phyloP scores from a whole-genome alignment of 2,888 invertebrate species.

The Crepidodera aurea region DNA sequence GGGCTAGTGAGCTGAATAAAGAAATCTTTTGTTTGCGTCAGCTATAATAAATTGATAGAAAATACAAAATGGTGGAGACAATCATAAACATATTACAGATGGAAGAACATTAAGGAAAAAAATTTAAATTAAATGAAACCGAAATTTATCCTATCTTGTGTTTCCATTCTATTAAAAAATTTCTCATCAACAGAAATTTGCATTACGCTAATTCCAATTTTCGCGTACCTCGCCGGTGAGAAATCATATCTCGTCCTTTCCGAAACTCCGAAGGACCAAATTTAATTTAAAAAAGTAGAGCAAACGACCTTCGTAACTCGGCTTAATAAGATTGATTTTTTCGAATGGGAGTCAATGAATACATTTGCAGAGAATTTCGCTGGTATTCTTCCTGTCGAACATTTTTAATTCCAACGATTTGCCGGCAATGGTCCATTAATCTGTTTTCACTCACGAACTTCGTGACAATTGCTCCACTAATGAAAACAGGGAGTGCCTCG shows the following conservation, averaged over 20 bases:
- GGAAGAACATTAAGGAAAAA: no score
- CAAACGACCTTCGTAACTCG: conserved; percentile 4
- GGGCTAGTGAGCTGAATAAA: no score
- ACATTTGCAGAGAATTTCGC: conserved; percentile 16
- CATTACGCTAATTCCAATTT: neutral
- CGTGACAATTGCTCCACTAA: conserved; percentile 28
- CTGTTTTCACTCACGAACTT: conserved; percentile 29
- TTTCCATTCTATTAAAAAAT: neutral
- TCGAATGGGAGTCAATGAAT: conserved; percentile 21
- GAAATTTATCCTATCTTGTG: neutral
- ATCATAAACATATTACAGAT: no score
- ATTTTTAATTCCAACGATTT: conserved; percentile 29
- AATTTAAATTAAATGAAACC: no score
- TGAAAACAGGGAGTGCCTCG: conserved; percentile 20
- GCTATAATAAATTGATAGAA: no score
- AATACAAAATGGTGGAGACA: no score
- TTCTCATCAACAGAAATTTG: neutral
- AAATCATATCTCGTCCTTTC: conserved; percentile 8
- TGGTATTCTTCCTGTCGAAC: conserved; percentile 21
- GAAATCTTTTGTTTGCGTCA: no score
- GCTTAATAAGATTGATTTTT: conserved; percentile 23
- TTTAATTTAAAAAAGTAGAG: conserved; percentile 8
- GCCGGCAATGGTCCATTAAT: conserved; percentile 26
- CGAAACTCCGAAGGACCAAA: neutral
- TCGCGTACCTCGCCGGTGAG: neutral